Base-by-base conservation (phyloP, 2,888 invertebrate genomes). In the Orthosia cruda region DNA sequence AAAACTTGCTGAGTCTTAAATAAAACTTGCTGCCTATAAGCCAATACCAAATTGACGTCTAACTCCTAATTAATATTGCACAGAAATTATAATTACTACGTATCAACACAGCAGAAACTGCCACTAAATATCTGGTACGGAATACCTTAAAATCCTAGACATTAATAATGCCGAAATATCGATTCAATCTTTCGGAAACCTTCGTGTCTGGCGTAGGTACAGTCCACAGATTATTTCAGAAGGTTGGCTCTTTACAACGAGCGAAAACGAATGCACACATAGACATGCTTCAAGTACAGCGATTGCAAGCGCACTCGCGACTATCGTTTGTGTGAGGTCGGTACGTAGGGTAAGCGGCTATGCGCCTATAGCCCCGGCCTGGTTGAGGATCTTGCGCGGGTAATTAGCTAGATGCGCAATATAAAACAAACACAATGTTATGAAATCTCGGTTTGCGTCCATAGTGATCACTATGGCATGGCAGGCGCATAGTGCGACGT, bases 101-200 rank as follows among this genome's bases (percentile, higher is more conserved):
- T 9, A 18, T 13, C 23, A 64, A 55, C 15, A n/a, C 32, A 3
- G 26, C 15, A 12, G 18, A 32, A 76, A 66, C 61, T 54, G 58
- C 16, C 16, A 52, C 45, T 3, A 15, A 57, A 62, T 80, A 80
- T 66, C 47, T 13, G 26, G 63, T 40, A 62, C 20, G 26, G 23
- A 73, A 85, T 73, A 52, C 63, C 32, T 71, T 73, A 63, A 75
- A 84, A 76, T 76, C 70, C 71, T 84, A 66, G 59, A 63, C 68
- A 77, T 84, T 80, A 81, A 84, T 84, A 84, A 77, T 82, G 67
- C 71, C 63, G 23, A 72, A 75, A 77, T 83, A 87, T 87, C 67
- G 85, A 84, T 81, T 88, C 61, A 75, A 82, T 78, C 65, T 74
- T 73, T 73, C 26, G 59, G 63, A 63, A 71, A 72, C 65, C 68